Percentiles rank a stretch among this genome's conserved stretches.
phyloP scores from a whole-genome alignment of 2,888 invertebrate genomes.

The Balanococcus diminutus region DNA sequence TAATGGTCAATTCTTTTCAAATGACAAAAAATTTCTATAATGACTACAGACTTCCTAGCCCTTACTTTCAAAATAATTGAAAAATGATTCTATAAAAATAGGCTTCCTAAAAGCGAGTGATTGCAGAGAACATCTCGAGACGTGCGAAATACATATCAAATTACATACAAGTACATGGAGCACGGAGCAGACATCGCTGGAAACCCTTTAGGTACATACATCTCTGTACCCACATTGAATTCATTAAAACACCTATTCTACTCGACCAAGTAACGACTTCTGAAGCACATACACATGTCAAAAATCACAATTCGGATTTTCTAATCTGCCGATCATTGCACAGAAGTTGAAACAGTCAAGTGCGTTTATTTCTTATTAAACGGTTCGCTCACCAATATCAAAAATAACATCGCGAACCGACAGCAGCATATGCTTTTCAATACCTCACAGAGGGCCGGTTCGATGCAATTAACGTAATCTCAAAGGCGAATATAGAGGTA shows the following conservation, averaged over 20 bases:
- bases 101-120: too few relatives aligned
- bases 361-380: background rate
- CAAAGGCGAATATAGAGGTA: constrained; percentile 12
- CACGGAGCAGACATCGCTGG: too few relatives aligned
- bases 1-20: too few relatives aligned
- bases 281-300: background rate
- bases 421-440: background rate
- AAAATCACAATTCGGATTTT: background rate
- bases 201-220: too few relatives aligned
- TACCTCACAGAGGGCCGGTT: background rate
- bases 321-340: background rate
- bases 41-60: too few relatives aligned
- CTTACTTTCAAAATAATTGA: too few relatives aligned
- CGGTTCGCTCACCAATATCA: background rate
- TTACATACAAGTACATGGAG: too few relatives aligned
- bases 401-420: background rate
- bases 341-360: background rate
- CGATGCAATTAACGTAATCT: background rate
- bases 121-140: too few relatives aligned
- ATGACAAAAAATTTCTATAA: too few relatives aligned
- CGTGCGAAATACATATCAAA: too few relatives aligned
- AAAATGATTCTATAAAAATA: too few relatives aligned
- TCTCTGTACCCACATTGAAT: background rate
- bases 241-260: background rate
- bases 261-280: background rate